Conservation (phyloP, 37 sponge, comb jelly and placozoan genomes). For the Spongilla lacustris region DNA sequence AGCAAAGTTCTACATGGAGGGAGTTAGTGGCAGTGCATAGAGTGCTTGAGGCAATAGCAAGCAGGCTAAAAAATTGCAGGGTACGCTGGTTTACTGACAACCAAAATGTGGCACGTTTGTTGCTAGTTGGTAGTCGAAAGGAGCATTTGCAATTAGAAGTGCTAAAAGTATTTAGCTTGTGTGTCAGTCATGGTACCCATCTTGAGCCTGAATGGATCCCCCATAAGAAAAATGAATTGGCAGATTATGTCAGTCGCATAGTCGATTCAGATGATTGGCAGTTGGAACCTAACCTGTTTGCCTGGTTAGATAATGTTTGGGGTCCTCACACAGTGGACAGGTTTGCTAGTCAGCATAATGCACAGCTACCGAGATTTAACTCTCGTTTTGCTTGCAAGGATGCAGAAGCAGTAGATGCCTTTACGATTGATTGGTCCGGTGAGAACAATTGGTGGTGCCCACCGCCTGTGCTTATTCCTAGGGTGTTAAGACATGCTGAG, state of each 20-base stretch:
- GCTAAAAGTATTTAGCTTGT: conserved; percentile 4
- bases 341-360: conserved; percentile 20
- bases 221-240: neutral
- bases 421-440: conserved; percentile 30
- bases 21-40: conserved; percentile 22
- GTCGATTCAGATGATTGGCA: conserved; percentile 43
- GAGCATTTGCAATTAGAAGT: conserved; percentile 7
- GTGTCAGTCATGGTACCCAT: neutral
- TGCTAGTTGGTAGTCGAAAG: conserved; percentile 16
- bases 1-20: conserved; percentile 29
- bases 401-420: conserved; percentile 46
- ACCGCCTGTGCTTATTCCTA: no score
- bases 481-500: no score
- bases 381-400: conserved; percentile 13
- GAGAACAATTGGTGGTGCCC: conserved; percentile 49
- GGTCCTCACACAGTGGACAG: conserved; percentile 54
- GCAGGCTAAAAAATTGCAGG: neutral
- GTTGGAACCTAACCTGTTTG: conserved; percentile 9
- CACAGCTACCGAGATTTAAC: conserved; percentile 15
- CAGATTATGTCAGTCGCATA: conserved; percentile 28
- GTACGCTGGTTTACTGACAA: conserved; percentile 39
- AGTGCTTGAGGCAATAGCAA: conserved; percentile 9
- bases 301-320: conserved; percentile 10
- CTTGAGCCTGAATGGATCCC: conserved; percentile 41
- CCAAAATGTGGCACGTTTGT: conserved; percentile 29